A percentile compares a stretch with the other conserved stretches of the same genome.
phyloP scores from a whole-genome alignment of 1,140 invertebrate species.

The Rhagoletis pomonella region DNA sequence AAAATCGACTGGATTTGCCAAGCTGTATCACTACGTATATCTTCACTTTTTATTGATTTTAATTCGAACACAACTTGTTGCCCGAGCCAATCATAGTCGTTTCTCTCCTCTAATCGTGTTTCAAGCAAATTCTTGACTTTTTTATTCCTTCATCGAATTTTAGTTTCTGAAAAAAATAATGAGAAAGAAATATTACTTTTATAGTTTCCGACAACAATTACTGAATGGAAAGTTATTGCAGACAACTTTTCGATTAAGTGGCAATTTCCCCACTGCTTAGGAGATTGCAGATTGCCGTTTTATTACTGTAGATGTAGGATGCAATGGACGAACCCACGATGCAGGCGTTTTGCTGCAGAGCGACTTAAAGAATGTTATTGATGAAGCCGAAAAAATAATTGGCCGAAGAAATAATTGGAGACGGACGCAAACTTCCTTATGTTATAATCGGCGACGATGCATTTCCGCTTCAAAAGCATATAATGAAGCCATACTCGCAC shows the following conservation, averaged over 20 bases:
- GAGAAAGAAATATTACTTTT: neutral
- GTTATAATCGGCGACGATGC: neutral
- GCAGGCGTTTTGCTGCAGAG: slow-evolving; percentile 17
- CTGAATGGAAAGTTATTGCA: neutral
- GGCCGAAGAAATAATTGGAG: neutral
- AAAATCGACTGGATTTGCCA: too few relatives aligned
- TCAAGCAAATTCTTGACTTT: too few relatives aligned
- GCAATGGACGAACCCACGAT: slow-evolving; percentile 8
- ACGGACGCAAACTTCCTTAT: slow-evolving; percentile 3
- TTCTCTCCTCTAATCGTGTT: too few relatives aligned
- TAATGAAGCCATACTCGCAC: neutral
- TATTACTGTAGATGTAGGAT: neutral
- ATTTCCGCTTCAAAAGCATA: neutral
- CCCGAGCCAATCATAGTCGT: too few relatives aligned
- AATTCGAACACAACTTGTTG: neutral
- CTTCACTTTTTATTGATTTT: too few relatives aligned
- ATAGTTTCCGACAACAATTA: neutral
- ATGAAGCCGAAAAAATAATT: neutral
- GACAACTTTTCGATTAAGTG: neutral
- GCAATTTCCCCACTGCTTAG: neutral
- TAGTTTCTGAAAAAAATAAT: too few relatives aligned
- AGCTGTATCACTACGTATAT: too few relatives aligned
- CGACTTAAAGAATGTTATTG: neutral
- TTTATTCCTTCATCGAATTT: too few relatives aligned
- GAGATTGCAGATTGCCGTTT: neutral